Percentiles rank a stretch among this genome's conserved stretches.
Conservation (phyloP, 2,113 vertebrate genomes). For the Hemiscyllium ocellatum region DNA sequence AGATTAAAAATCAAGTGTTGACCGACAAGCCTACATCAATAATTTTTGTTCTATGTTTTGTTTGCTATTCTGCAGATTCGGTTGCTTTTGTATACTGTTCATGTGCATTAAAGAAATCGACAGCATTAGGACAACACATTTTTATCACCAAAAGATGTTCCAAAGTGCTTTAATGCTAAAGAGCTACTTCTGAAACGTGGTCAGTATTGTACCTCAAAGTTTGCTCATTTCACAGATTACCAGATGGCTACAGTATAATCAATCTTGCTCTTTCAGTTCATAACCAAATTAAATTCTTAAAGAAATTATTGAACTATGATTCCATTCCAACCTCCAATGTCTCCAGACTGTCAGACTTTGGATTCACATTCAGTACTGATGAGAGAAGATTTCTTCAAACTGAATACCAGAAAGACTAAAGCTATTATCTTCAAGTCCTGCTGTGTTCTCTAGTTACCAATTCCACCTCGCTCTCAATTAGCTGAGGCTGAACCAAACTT, state of each 20-base stretch:
- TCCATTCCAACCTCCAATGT: too few species aligned
- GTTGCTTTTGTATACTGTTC: not conserved
- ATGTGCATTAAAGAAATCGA: not conserved
- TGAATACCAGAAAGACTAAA: too few species aligned
- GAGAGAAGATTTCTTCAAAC: too few species aligned
- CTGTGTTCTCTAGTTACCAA: too few species aligned
- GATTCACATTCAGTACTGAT: too few species aligned
- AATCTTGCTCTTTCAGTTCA: not conserved
- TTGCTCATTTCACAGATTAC: not conserved
- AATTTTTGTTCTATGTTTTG: not conserved
- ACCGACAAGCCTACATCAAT: not conserved
- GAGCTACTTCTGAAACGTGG: not conserved
- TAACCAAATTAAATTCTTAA: not conserved
- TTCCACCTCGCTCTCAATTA: too few species aligned
- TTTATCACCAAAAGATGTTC: not conserved
- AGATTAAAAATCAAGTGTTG: not conserved
- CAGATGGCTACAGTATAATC: not conserved
- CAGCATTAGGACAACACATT: not conserved
- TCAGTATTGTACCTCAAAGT: not conserved
- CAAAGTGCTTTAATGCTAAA: not conserved
- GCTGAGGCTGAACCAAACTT: too few species aligned
- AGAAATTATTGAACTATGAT: not conserved
- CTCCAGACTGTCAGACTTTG: too few species aligned
- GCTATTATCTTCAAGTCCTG: too few species aligned
- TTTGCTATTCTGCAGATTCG: not conserved